Base-by-base conservation (phyloP, 2,797 vertebrate genomes). In the Rallus crepitans region DNA sequence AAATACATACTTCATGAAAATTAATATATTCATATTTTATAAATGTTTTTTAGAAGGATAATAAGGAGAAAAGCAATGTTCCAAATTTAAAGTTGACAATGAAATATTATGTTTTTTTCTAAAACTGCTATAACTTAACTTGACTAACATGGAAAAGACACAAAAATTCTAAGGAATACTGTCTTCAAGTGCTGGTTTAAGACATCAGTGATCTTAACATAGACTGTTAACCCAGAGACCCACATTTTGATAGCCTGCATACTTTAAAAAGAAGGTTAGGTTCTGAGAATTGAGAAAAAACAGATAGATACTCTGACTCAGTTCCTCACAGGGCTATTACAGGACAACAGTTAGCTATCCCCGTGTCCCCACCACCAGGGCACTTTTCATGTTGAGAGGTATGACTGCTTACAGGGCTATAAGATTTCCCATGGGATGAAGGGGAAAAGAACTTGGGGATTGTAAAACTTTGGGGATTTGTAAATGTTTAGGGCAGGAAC, bases 301-400 rank as follows among this genome's bases (percentile, higher is more conserved):
- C 17, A 27, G 7, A 21, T 40, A 61, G 48, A 42, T 35, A 63
- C 15, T 15, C 23, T 24, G 12, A 24, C 5, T 7, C 21, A 57
- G 7, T 28, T 64, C 6, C 31, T 57, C 12, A 6, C 31, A 57
- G 10, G 27, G 15, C 24, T 78, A 10, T 28, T 16, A 12, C 25
- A 33, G n/a, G 57, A n/a, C 8, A 56, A 13, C 15, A 23, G 16
- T 7, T 0, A 0, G 16, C 20, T 56, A 4, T 64, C 13, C 50
- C 9, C 31, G 17, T 2, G 1, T 23, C 16, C 20, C 30, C 27
- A 9, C 18, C 18, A 65, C 27, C 39, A 40, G 30, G 18, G 14
- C 16, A n/a, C 30, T 47, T 33, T n/a, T 13, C n/a, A 84, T 31
- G 27, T 9, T 4, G 28, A 69, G 55, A 56, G 17, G 6, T 37